Evolutionary conservation across 2,888 invertebrate genomes (phyloP), one percentile per base, ranked within the genome.

Genomic region (Chrysopilus asiliformis): DNA sequence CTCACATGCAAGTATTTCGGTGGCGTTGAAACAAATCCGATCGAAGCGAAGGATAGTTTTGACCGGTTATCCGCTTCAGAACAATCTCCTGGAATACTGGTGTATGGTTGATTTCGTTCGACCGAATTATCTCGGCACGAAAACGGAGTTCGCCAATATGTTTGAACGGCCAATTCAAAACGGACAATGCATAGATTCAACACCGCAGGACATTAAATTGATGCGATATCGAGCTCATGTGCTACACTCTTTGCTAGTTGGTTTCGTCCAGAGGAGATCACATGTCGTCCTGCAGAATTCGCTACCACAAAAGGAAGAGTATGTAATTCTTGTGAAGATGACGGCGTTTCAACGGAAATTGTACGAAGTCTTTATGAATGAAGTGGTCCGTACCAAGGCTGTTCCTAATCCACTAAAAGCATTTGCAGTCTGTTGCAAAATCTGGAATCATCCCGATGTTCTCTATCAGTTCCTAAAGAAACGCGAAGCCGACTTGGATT

Each of bases 71-170:
- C 98, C 98, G 0, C 68, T 98, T 9, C 98, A 98, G 65, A 98
- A 98, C 61, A 98, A 98, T 61, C 68, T 98, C 13, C 66, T 91
- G 38, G 93, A 90, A 56, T 94, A 94, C 59, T 94, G 93, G 93
- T 95, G 95, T 57, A 95, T 95, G 95, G 94, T 95, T 1, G 95
- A 98, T 58, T 98, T 97, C 64, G 95, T 97, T 1, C 50, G 97
- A 15, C 98, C 98, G 0, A 94, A 93, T 66, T 97, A 91, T 63
- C 71, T 98, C 25, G 98, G 97, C 40, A 87, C 87, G 15, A 90
- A 93, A 60, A 87, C 90, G 0, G 94, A 97, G 61, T 98, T 98
- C 60, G 83, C 86, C 53, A 94, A 95, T 58, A 95, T 95, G 93
- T 98, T 98, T 58, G 97, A 97, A 57, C 70, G 94, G 10, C 98